These are phyloP conservation scores for Eleutherodactylus coqui DNA, from an alignment of 2,797 vertebrate genomes.

Conservation along the genomic window DNA sequence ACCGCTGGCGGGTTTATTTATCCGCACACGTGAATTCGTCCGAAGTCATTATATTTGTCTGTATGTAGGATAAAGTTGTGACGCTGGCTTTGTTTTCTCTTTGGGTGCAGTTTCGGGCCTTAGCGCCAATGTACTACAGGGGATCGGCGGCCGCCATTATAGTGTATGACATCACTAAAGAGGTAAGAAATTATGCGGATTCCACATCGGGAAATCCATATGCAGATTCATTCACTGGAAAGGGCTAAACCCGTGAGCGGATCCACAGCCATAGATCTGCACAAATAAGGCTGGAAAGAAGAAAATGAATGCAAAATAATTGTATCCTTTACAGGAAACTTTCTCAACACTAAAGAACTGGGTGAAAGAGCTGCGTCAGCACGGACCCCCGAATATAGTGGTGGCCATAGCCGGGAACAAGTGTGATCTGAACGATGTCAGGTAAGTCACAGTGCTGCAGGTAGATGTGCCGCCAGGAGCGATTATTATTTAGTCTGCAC, in stretches of 20 bases:
- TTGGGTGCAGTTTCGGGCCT: slow-evolving; percentile 87
- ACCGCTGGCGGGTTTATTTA: too few relatives aligned
- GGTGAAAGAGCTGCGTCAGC: slow-evolving; percentile 97
- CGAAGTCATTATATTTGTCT: not conserved
- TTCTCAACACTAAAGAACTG: slow-evolving; percentile 97
- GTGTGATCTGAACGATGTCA: slow-evolving; percentile 93
- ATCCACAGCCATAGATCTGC: too few relatives aligned
- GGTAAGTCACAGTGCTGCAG: slow-evolving; percentile 78
- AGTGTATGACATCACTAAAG: slow-evolving; percentile 99
- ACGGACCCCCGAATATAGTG: slow-evolving; percentile 96
- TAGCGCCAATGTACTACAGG: slow-evolving; percentile 99
- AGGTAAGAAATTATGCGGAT: slow-evolving; percentile 85
- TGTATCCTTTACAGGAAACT: slow-evolving; percentile 81
- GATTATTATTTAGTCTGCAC: too few relatives aligned
- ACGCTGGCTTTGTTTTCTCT: slow-evolving; percentile 48
- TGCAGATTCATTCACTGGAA: too few relatives aligned
- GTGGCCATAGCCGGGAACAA: slow-evolving; percentile 98
- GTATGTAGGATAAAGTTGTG: not conserved
- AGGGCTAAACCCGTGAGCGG: too few relatives aligned
- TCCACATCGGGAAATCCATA: too few relatives aligned
- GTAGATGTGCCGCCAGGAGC: too few relatives aligned
- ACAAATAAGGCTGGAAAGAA: too few relatives aligned
- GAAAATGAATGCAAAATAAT: not conserved
- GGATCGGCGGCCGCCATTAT: slow-evolving; percentile 97
- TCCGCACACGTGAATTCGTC: too few relatives aligned